Evolutionary conservation across 2,888 invertebrate species (phyloP), one percentile per base, ranked within the genome.

Genomic region (Odontothrips loti): DNA sequence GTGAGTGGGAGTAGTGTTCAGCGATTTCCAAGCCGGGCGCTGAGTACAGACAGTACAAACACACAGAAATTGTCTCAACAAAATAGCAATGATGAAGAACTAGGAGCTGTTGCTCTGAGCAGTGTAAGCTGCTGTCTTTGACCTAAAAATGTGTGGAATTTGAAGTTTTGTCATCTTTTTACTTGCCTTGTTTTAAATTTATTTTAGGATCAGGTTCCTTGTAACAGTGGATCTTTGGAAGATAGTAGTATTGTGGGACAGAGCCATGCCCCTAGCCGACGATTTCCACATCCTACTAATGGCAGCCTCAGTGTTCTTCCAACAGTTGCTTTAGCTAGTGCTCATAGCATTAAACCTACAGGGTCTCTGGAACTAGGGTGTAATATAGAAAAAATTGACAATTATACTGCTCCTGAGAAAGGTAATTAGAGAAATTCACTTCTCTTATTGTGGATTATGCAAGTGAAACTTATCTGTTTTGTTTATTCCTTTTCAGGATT

Each of bases 291-390:
- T 12, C 68, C 68, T 27, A 75, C 68, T 11, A 75, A 75, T 75
- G 68, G 68, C 27, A 75, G 68, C 23, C 68, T 75, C 23, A 75
- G 68, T 75, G 68, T 75, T 75, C 68, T 75, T 11, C 68, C 68
- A 12, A 75, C 68, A 27, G 68, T 75, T 8, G 68, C 68, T 47
- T 12, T 83, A 23, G 23, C 68, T 27, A 27, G 68, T 75, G 68
- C 23, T 27, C 68, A 75, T 27, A 75, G 23, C 82, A 88, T 90
- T 82, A 90, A 90, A 84, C 89, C 89, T 82, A 89, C 90, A 11
- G 90, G 91, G 68, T 91, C 91, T 1, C 86, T 91, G 34, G 92
- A 92, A 84, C 86, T 91, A 81, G 89, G 89, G 23, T 75, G 68
- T 75, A 75, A 75, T 75, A 75, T 75, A 10, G 68, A 75, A 27